A percentile compares a stretch with the other conserved stretches of the same genome.
Evolutionary conservation across 2,113 vertebrate species (phyloP).

Genomic region (Chelonoidis abingdonii): DNA sequence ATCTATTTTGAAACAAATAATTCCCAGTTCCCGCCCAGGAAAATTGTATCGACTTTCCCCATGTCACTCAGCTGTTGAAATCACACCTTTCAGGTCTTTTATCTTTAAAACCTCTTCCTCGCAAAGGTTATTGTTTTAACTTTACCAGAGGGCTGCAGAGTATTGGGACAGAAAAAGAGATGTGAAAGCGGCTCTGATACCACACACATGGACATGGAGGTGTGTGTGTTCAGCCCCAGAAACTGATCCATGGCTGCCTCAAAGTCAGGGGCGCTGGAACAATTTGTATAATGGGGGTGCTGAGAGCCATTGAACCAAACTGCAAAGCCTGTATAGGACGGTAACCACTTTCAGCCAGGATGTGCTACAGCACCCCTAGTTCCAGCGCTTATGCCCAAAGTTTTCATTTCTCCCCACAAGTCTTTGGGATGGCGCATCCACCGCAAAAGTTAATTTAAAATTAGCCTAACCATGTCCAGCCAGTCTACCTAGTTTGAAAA

Average conservation of each 20-base stretch:
- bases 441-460: background rate
- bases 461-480: background rate
- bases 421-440: background rate
- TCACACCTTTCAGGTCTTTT: background rate
- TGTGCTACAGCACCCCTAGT: too few relatives aligned
- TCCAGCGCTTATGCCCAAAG: background rate
- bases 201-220: accelerated
- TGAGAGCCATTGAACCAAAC: too few relatives aligned
- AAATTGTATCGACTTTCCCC: background rate
- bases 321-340: too few relatives aligned
- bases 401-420: background rate
- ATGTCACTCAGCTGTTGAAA: background rate
- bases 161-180: background rate
- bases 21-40: background rate
- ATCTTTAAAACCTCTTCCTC: background rate
- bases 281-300: too few relatives aligned
- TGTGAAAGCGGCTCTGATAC: background rate
- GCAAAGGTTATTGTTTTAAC: too few relatives aligned
- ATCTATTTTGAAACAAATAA: background rate
- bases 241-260: background rate
- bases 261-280: background rate
- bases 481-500: background rate
- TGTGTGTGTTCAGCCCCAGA: background rate
- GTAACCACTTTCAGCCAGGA: too few relatives aligned
- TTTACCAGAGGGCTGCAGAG: accelerated